Base-by-base conservation (phyloP, 1,140 invertebrate species). In the Kradibia gibbosae region DNA sequence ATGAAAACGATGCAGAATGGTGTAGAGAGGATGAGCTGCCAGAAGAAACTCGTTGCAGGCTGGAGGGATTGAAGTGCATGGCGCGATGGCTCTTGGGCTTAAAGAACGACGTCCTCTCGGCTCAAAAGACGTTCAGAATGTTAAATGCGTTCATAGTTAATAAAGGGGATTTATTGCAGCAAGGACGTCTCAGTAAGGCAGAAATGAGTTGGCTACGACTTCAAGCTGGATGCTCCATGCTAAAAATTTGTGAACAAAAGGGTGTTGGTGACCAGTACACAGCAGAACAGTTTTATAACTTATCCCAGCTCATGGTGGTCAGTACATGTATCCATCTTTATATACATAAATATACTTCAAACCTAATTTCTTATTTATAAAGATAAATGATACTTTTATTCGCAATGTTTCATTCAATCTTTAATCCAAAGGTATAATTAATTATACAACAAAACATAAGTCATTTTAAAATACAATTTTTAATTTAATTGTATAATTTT, bases 171-270 rank as follows among this genome's bases (percentile, higher is more conserved):
- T 92, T 97, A 45, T 86, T 94, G 22, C 94, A 98, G 92, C 94
- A 96, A 92, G 94, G 94, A 80, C 93, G 94, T 82, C 86, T 96
- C 34, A 95, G 92, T 86, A 93, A 93, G 88, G 95, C 96, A 31
- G 98, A 99, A 91, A 97, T 97, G 94, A 96, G 98, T 13, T 97
- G 98, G 94, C 88, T 99, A 45, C 93, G 98, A 78, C 91, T 99
- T 8, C 94, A 96, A 28, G 98, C 98, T 42, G 98, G 97, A 36
- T 96, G 96, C 88, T 97, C 97, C 22, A 98, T 99, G 96, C 90
- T 99, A 34, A 99, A 99, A 91, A 96, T 99, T 55, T 98, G 97
- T 90, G 97, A 99, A 88, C 97, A 98, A 88, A 98, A 98, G 89
- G 97, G 96, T 79, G 98, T 98, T 65, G 96, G 97, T 25, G 98